Conservation (phyloP, 2,888 invertebrate species). For the Diabrotica balteata region DNA sequence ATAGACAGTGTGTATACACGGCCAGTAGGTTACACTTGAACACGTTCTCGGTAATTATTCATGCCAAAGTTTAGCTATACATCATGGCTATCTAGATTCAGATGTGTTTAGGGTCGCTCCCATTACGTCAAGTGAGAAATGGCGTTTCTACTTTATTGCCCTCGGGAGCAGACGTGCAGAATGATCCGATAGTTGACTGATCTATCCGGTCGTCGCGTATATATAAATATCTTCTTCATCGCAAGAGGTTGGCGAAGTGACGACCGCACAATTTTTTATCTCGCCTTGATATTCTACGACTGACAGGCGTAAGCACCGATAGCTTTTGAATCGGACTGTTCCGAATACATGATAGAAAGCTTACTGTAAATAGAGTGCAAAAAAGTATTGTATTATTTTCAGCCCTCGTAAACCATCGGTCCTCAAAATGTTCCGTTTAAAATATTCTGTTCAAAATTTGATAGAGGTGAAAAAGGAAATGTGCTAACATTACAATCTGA, state of each 20-base stretch:
- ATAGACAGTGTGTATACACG: slow-evolving; percentile 18
- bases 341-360: no score
- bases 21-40: slow-evolving; percentile 27
- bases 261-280: slow-evolving; percentile 10
- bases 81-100: slow-evolving; percentile 42
- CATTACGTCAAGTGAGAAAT: slow-evolving; percentile 35
- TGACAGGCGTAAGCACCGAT: slow-evolving; percentile 1
- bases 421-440: no score
- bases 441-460: no score
- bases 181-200: slow-evolving; percentile 39
- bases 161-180: slow-evolving; percentile 37
- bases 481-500: no score
- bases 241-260: slow-evolving; percentile 1
- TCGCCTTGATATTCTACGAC: not conserved
- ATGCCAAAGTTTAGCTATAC: slow-evolving; percentile 37
- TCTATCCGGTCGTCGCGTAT: slow-evolving; percentile 34
- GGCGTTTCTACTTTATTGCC: slow-evolving; percentile 40
- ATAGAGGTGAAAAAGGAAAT: no score
- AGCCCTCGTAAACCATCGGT: no score
- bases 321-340: no score
- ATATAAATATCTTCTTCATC: slow-evolving; percentile 32
- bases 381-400: no score
- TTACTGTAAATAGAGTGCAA: no score
- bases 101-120: slow-evolving; percentile 40
- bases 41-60: slow-evolving; percentile 35